Percentiles rank a stretch among this genome's conserved stretches.
Evolutionary conservation across 2,113 vertebrate species (phyloP).

Genomic region (Lonchura striata): DNA sequence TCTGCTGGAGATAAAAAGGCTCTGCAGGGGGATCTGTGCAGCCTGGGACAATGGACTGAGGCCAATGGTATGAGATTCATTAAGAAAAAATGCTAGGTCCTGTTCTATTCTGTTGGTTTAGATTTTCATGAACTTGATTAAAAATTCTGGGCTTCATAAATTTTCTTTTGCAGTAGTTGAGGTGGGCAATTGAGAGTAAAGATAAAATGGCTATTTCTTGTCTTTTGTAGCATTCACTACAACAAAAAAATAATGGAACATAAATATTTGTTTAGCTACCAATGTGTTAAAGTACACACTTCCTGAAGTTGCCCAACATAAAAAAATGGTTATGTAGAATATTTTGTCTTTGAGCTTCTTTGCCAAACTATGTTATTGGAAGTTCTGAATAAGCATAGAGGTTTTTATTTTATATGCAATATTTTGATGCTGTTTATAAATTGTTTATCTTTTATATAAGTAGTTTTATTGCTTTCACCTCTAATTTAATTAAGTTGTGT

Average conservation of each 20-base stretch:
- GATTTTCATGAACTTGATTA: not conserved
- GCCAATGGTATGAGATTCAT: too few species aligned
- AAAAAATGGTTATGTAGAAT: not conserved
- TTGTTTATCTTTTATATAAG: not conserved
- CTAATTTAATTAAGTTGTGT: not conserved
- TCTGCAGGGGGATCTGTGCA: not conserved
- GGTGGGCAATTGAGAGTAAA: not conserved
- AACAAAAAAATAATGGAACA: not conserved
- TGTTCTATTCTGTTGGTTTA: not conserved
- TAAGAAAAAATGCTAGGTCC: not conserved
- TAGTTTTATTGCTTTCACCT: not conserved
- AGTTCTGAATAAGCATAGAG: not conserved
- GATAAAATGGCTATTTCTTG: not conserved
- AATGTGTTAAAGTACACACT: not conserved
- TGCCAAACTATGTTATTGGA: not conserved
- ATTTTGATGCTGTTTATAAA: not conserved
- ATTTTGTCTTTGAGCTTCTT: not conserved
- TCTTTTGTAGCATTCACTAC: not conserved
- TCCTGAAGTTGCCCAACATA: not conserved
- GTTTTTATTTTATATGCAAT: not conserved
- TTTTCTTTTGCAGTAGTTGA: not conserved
- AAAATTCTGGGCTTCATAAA: not conserved
- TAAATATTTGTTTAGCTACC: not conserved
- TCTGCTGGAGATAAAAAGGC: not conserved
- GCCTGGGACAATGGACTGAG: not conserved